Evolutionary conservation across 2,113 vertebrate species (phyloP), one percentile per base, ranked within the genome.

Genomic region (Epinephelus lanceolatus): DNA sequence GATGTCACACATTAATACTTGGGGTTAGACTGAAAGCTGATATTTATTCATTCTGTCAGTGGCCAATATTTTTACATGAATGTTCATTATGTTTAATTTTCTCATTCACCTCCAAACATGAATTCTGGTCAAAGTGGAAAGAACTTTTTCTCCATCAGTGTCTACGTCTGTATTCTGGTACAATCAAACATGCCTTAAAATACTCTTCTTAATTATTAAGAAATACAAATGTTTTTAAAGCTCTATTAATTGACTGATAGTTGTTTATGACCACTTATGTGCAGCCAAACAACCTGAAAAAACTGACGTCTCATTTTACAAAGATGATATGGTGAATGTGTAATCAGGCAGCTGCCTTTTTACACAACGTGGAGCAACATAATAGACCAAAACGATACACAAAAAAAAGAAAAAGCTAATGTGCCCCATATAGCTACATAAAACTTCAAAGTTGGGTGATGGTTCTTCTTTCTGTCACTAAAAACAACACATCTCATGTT

Each of bases 21-120:
- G 23, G 45, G 65, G 42, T 76, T 72, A 9, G 59, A 72, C 66
- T 88, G 69, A 67, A 23, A 21, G 27, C 15, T 61, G 7, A 56
- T 3, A 7, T 30, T 49, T 8, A 49, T 11, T 30, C 2, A 5
- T 1, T 23, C 15, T 30, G 45, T 60, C 25, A 55, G 23, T 17
- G 21, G 42, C 47, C 23, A 47, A 8, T 52, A 37, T 68, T 17
- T 17, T 70, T 5, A 18, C n/a, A 60, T 1, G 0, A n/a, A 25
- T 37, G 0, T 27, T 40, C 1, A 37, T 71, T 37, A 19, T 13
- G 14, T 59, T n/a, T 3, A 25, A 42, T 14, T 8, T n/a, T 30
- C 14, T 66, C 4, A 7, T 14, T 53, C 42, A 2, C 14, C 1
- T 25, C 14, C 8, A 17, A 60, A 59, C 18, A 14, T 3, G 5